Evolutionary conservation across 2,113 vertebrate species (phyloP).

Genomic region (Phyllostomus discolor): DNA sequence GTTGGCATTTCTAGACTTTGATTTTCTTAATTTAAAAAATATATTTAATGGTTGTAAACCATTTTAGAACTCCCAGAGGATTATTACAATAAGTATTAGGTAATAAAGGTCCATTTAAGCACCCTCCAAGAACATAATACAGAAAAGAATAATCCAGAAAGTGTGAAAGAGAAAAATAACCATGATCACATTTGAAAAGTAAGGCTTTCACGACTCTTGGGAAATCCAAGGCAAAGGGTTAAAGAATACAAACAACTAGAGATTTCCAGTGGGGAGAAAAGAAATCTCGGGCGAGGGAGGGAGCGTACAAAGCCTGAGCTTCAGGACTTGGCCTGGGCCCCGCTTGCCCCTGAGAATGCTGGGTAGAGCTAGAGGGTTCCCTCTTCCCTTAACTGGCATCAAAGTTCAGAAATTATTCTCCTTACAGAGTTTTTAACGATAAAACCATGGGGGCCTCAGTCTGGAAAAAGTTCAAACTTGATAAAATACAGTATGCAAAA

Average conservation of each 20-base stretch:
- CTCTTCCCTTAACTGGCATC: background rate
- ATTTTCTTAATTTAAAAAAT: conserved; percentile 25
- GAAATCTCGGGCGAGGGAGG: background rate
- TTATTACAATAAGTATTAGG: background rate
- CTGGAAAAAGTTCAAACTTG: conserved; percentile 29
- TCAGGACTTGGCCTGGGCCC: background rate
- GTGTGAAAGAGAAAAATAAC: background rate
- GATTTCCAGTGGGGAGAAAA: background rate
- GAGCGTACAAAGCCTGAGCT: background rate
- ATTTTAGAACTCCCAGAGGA: background rate
- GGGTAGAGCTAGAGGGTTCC: background rate
- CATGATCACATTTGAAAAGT: background rate
- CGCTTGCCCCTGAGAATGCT: accelerated
- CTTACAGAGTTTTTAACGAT: conserved; percentile 12
- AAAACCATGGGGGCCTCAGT: background rate
- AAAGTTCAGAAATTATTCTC: conserved; percentile 19
- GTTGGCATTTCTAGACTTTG: background rate
- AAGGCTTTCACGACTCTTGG: background rate
- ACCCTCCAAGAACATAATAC: background rate
- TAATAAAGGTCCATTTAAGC: background rate
- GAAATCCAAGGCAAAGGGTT: background rate
- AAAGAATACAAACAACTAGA: background rate
- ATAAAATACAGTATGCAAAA: conserved; percentile 23
- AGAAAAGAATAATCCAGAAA: background rate
- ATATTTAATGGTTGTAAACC: conserved; percentile 19